Percentiles rank a stretch among this genome's conserved stretches.
Conservation (phyloP, 2,113 vertebrate species). For the Euleptes europaea region DNA sequence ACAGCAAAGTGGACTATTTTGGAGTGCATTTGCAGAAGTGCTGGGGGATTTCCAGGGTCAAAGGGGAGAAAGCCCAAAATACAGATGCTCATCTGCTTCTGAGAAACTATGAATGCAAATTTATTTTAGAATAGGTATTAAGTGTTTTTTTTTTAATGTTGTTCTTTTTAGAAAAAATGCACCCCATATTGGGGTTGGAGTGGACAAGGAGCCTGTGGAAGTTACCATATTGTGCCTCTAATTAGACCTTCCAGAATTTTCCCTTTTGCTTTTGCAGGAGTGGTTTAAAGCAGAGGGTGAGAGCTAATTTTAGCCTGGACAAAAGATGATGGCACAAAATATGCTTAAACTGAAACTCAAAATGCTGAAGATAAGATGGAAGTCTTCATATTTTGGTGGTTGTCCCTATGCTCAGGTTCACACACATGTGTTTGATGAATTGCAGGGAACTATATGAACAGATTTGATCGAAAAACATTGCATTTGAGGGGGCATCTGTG, state of each 20-base stretch:
- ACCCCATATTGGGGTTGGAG: background rate
- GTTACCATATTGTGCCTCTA: background rate
- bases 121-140: background rate
- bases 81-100: slow-evolving; percentile 23
- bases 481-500: background rate
- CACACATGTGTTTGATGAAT: background rate
- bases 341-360: background rate
- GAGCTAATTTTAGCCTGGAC: background rate
- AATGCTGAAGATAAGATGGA: background rate
- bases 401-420: background rate
- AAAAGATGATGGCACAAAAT: background rate
- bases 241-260: background rate
- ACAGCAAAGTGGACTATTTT: background rate
- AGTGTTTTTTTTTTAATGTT: background rate
- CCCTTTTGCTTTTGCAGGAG: background rate
- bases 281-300: background rate
- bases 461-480: background rate
- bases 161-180: background rate
- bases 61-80: background rate
- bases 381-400: background rate
- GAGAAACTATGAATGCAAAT: slow-evolving; percentile 12
- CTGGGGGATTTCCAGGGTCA: background rate
- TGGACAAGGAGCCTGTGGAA: background rate
- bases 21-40: background rate
- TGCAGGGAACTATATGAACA: background rate